These are phyloP conservation scores for Drosophila baimaii DNA, from an alignment of 1,140 invertebrate genomes.

Conservation along the genomic window DNA sequence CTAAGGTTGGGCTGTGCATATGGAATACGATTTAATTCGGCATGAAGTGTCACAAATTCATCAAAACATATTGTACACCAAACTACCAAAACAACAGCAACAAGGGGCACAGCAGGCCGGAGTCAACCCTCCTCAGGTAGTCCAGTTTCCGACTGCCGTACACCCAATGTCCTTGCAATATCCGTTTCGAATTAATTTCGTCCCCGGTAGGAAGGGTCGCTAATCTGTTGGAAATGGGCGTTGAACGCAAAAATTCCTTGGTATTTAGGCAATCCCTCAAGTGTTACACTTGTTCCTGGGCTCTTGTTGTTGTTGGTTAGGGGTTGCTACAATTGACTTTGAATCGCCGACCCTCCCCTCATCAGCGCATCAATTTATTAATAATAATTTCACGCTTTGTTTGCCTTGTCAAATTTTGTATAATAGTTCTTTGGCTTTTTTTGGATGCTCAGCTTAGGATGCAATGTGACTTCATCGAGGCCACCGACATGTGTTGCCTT, in stretches of 20 bases:
- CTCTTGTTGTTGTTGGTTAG: constrained; percentile 8
- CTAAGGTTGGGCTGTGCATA: constrained; percentile 9
- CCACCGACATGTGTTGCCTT: constrained; percentile 49
- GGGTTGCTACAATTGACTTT: constrained; percentile 68
- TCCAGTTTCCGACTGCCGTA: constrained; percentile 2
- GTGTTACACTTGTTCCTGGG: constrained; percentile 68
- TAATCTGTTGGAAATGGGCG: constrained; percentile 73
- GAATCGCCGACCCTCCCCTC: constrained; percentile 37
- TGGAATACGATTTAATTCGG: constrained; percentile 56
- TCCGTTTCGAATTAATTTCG: constrained; percentile 66
- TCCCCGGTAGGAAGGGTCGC: constrained; percentile 30
- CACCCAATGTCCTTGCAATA: constrained; percentile 37
- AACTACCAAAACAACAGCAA: constrained; percentile 62
- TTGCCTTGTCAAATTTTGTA: constrained; percentile 72
- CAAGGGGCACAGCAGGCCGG: constrained; percentile 10
- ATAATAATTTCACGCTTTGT: constrained; percentile 83
- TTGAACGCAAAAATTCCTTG: constrained; percentile 80
- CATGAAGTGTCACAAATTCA: constrained; percentile 83
- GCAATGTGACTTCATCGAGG: constrained; percentile 59
- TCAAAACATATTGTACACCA: constrained; percentile 81
- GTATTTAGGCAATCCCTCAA: constrained; percentile 64
- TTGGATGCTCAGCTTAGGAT: constrained; percentile 8
- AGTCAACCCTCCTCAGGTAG: constrained; percentile 63
- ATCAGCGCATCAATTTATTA: constrained; percentile 66
- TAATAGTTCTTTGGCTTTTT: constrained; percentile 48